phyloP scores from a whole-genome alignment of 2,888 invertebrate species.

The Apamea anceps region DNA sequence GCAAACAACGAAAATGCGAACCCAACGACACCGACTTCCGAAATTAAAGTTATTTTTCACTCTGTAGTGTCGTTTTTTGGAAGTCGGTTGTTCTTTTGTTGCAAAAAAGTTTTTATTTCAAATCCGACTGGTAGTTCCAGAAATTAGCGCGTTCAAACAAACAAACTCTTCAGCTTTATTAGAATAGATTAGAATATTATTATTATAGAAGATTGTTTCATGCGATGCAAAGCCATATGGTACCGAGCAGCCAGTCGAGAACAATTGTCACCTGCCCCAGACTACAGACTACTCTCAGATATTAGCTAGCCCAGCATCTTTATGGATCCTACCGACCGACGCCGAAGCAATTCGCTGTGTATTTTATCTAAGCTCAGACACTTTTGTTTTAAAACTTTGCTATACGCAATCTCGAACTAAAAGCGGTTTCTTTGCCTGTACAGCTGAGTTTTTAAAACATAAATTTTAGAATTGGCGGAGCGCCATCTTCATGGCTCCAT shows the following conservation, averaged over 20 bases:
- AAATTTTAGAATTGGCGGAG: conserved; percentile 52
- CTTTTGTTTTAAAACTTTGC: conserved; percentile 56
- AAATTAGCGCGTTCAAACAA: too few relatives aligned
- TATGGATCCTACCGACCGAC: conserved; percentile 62
- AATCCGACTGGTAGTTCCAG: too few relatives aligned
- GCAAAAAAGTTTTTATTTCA: too few relatives aligned
- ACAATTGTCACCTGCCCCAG: conserved; percentile 67
- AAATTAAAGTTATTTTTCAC: too few relatives aligned
- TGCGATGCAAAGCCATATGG: conserved; percentile 30
- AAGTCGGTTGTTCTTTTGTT: too few relatives aligned
- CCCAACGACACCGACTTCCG: too few relatives aligned
- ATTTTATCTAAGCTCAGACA: conserved; percentile 53
- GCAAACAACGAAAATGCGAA: too few relatives aligned
- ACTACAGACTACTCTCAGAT: conserved; percentile 65
- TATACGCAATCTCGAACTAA: conserved; percentile 48
- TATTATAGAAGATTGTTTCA: not conserved
- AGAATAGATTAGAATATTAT: too few relatives aligned
- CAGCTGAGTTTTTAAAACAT: conserved; percentile 42
- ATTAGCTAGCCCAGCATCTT: conserved; percentile 69
- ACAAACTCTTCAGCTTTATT: too few relatives aligned
- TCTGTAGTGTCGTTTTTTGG: too few relatives aligned
- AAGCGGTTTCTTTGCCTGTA: conserved; percentile 39
- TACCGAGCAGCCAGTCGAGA: conserved; percentile 5
- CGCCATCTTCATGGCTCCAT: conserved; percentile 44
- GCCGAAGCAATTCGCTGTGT: conserved; percentile 55